Conservation (phyloP, 2,113 vertebrate species). For the Osmerus mordax region DNA sequence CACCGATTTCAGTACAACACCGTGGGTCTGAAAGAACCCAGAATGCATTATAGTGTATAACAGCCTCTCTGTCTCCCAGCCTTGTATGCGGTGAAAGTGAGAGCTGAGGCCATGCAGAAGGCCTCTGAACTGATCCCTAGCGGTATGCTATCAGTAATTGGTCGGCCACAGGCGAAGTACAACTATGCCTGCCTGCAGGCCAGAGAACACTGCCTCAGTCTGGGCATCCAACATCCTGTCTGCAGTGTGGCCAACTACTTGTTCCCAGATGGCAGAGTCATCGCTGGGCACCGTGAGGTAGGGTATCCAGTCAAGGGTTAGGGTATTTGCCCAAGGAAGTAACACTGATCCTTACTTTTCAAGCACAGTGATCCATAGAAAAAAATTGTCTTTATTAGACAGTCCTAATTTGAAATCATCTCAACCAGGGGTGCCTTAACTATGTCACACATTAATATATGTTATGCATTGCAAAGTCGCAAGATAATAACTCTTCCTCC, state of each 20-base stretch:
- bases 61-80: slow-evolving; percentile 60
- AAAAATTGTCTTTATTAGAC: too few species aligned
- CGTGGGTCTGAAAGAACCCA: too few species aligned
- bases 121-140: slow-evolving; percentile 81
- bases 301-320: too few species aligned
- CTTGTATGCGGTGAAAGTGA: slow-evolving; percentile 85
- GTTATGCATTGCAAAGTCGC: too few species aligned
- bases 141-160: slow-evolving; percentile 89
- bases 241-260: slow-evolving; percentile 88
- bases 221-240: slow-evolving; percentile 80
- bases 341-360: not conserved
- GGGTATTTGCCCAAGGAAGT: too few species aligned
- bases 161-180: slow-evolving; percentile 76
- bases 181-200: slow-evolving; percentile 81
- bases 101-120: slow-evolving; percentile 91
- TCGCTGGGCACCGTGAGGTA: slow-evolving; percentile 90
- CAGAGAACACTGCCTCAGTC: slow-evolving; percentile 77
- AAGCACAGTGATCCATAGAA: not conserved
- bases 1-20: too few species aligned
- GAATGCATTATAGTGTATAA: not conserved
- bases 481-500: too few species aligned
- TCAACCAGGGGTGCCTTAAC: too few species aligned
- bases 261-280: slow-evolving; percentile 89
- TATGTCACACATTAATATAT: too few species aligned
- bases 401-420: too few species aligned